Percentiles rank a stretch among this genome's conserved stretches.
These are phyloP conservation scores for Corythoichthys intestinalis DNA, from an alignment of 2,113 vertebrate genomes.

Conservation along the genomic window DNA sequence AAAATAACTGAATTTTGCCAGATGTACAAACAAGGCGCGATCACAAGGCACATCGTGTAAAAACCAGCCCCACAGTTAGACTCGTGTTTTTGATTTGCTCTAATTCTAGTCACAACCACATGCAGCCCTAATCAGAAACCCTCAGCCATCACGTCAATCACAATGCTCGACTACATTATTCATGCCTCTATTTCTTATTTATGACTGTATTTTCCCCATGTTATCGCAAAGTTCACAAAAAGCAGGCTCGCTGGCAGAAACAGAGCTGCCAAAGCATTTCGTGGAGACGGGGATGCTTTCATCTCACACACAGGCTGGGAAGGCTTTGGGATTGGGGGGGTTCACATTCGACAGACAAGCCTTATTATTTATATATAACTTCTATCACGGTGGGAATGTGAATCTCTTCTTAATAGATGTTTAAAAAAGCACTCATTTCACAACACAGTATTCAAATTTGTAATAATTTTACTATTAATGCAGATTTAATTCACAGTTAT, in stretches of 20 bases:
- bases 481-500: not conserved
- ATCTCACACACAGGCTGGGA: slow-evolving; percentile 66
- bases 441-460: not conserved
- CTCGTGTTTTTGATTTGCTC: slow-evolving; percentile 56
- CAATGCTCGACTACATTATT: slow-evolving; percentile 74
- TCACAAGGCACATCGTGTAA: slow-evolving; percentile 38
- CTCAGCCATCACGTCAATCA: slow-evolving; percentile 73
- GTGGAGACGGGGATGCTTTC: slow-evolving; percentile 66
- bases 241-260: slow-evolving; percentile 64
- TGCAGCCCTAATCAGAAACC: slow-evolving; percentile 67
- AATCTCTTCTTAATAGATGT: slow-evolving; percentile 53
- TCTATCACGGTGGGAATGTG: slow-evolving; percentile 58
- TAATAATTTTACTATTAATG: not conserved
- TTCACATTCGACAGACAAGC: slow-evolving; percentile 63
- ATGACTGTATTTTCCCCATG: slow-evolving; percentile 74
- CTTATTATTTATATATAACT: slow-evolving; percentile 71
- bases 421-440: slow-evolving; percentile 42
- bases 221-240: slow-evolving; percentile 68
- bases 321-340: slow-evolving; percentile 57
- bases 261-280: slow-evolving; percentile 68
- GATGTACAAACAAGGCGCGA: slow-evolving; percentile 25
- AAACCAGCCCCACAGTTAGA: slow-evolving; percentile 32
- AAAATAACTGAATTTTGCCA: slow-evolving; percentile 6
- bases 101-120: slow-evolving; percentile 66
- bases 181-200: slow-evolving; percentile 74